A percentile compares a stretch with the other conserved stretches of the same genome.
Evolutionary conservation across 2,888 invertebrate species (phyloP).

Genomic region (Hylaea fasciaria): DNA sequence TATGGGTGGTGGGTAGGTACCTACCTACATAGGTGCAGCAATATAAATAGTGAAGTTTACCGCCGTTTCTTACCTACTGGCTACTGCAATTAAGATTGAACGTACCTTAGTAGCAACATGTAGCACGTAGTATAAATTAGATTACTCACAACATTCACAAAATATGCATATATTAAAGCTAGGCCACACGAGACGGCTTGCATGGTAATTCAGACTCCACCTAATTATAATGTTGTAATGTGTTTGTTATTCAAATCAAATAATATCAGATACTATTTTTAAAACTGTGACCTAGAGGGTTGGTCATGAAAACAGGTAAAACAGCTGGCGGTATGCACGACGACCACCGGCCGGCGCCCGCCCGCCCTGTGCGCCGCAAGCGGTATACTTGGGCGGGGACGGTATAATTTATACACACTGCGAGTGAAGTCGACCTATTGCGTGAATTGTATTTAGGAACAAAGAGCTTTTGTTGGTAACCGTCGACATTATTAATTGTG

Average conservation of each 20-base stretch:
- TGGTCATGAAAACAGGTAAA: slow-evolving; percentile 52
- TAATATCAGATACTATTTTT: slow-evolving; percentile 57
- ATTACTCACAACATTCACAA: slow-evolving; percentile 18
- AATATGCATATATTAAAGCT: slow-evolving; percentile 34
- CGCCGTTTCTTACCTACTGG: too few relatives aligned
- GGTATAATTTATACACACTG: slow-evolving; percentile 57
- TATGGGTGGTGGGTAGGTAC: too few relatives aligned
- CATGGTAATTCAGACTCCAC: slow-evolving; percentile 36
- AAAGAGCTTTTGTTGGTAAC: slow-evolving; percentile 56
- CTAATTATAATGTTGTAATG: slow-evolving; percentile 43
- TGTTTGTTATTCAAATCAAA: slow-evolving; percentile 45
- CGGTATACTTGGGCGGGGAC: slow-evolving; percentile 45
- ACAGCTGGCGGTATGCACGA: slow-evolving; percentile 36
- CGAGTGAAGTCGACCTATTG: slow-evolving; percentile 54
- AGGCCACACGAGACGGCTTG: slow-evolving; percentile 24
- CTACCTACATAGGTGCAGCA: too few relatives aligned
- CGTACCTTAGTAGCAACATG: background rate
- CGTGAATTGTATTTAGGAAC: slow-evolving; percentile 60
- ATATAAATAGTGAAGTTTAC: too few relatives aligned
- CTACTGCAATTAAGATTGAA: background rate
- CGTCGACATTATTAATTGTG: slow-evolving; percentile 38
- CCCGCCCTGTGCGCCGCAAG: slow-evolving; percentile 24
- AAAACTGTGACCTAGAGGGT: slow-evolving; percentile 54
- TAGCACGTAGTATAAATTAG: background rate
- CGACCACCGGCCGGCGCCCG: slow-evolving; percentile 18